phyloP scores from a whole-genome alignment of 2,797 vertebrate species.

The Diceros bicornis region DNA sequence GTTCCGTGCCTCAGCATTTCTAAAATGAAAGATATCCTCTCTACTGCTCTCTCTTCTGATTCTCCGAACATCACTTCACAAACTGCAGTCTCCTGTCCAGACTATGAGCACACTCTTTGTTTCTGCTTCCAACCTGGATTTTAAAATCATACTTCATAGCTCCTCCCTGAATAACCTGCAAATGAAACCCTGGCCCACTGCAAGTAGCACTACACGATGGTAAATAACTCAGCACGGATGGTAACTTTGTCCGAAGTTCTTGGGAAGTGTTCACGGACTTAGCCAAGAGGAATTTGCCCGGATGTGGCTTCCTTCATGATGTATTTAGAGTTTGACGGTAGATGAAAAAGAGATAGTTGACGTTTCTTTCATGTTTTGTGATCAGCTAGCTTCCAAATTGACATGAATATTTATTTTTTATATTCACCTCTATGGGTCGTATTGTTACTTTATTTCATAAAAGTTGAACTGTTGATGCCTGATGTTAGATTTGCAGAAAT shows the following conservation, averaged over 20 bases:
- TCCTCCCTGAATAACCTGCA: constrained; percentile 87
- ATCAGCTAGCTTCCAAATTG: constrained; percentile 94
- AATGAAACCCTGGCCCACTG: constrained; percentile 84
- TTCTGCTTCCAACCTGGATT: constrained; percentile 89
- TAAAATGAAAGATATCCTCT: constrained; percentile 89
- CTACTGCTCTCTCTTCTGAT: constrained; percentile 86
- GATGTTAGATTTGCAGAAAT: constrained; percentile 88
- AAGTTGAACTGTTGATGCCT: constrained; percentile 91
- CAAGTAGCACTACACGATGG: constrained; percentile 87
- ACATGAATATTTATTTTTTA: constrained; percentile 91
- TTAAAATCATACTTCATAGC: constrained; percentile 88
- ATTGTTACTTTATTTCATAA: constrained; percentile 86
- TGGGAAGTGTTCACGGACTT: constrained; percentile 87
- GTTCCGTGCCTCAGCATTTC: constrained; percentile 95
- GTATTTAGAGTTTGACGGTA: constrained; percentile 92
- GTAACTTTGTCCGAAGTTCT: constrained; percentile 88
- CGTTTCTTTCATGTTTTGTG: constrained; percentile 92
- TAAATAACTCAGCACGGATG: constrained; percentile 90
- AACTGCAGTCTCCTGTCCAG: constrained; percentile 86
- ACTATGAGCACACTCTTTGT: constrained; percentile 83
- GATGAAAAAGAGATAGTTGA: constrained; percentile 92
- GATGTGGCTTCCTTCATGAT: constrained; percentile 92
- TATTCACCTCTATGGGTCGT: constrained; percentile 87
- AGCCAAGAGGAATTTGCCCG: constrained; percentile 86
- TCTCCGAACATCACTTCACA: constrained; percentile 86